Conservation (phyloP, 2,797 vertebrate genomes). For the Pangasius larnaudii region DNA sequence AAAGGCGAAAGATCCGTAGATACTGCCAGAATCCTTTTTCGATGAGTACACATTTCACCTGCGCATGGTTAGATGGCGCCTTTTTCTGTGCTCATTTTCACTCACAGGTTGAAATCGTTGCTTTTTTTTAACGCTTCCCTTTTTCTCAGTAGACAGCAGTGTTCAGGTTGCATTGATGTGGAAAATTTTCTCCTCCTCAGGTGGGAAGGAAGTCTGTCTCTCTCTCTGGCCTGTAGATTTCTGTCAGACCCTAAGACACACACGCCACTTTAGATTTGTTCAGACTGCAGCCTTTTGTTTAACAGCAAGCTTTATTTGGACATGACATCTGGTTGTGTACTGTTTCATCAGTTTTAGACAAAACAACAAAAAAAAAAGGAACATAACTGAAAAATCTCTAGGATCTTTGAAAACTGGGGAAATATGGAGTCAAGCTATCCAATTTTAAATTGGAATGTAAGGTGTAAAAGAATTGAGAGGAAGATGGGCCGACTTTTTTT, state of each 20-base stretch:
- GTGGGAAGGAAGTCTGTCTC: constrained; percentile 64
- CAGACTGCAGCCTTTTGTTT: constrained; percentile 78
- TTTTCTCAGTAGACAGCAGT: constrained; percentile 69
- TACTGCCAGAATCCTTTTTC: constrained; percentile 70
- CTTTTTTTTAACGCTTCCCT: constrained; percentile 68
- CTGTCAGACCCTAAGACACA: constrained; percentile 74
- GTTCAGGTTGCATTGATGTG: constrained; percentile 45
- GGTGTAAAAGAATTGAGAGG: constrained; percentile 49
- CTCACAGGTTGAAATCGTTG: constrained; percentile 64
- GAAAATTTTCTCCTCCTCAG: constrained; percentile 29
- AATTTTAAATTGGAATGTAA: constrained; percentile 40
- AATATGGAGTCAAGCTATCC: constrained; percentile 42
- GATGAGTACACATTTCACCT: constrained; percentile 25
- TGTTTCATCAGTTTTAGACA: constrained; percentile 73
- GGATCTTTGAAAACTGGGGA: constrained; percentile 63
- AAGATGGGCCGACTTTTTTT: constrained; percentile 44
- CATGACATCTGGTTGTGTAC: constrained; percentile 80
- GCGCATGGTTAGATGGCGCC: neutral
- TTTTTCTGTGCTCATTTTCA: constrained; percentile 59
- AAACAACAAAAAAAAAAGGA: constrained; percentile 57
- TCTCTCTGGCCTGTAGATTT: constrained; percentile 79
- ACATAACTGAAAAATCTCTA: constrained; percentile 65
- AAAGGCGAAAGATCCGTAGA: constrained; percentile 44
- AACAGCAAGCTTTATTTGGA: constrained; percentile 87
- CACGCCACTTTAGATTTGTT: constrained; percentile 71